Evolutionary conservation across 2,113 vertebrate genomes (phyloP), one percentile per base, ranked within the genome.

Genomic region (Hippocampus mohnikei): DNA sequence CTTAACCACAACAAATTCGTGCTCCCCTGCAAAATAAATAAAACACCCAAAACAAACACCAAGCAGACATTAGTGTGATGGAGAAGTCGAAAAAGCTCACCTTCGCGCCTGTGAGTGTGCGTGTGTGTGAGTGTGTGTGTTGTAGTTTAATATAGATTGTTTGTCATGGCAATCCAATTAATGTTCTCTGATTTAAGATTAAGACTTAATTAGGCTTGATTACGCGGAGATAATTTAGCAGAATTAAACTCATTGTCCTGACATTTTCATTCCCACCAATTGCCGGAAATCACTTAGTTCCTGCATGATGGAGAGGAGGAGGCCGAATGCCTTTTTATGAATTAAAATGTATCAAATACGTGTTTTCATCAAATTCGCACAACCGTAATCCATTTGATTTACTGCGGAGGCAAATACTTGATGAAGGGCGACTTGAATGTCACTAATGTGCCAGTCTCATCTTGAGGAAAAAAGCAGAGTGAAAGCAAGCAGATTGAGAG

Each of bases 221-320:
- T 72, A 23, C 25, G 69, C 11, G 41, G 10, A 13, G 44, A 72
- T 77, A 75, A 80, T 82, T 63, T 46, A 69, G 66, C 29, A 55
- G 59, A 40, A 53, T 55, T 0, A 71, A 70, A 66, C 27, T 44
- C 29, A 15, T 48, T 72, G 64, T 78, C 46, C 40, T 58, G 59
- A 76, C 70, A 65, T 66, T 60, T 60, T 33, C n/a, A 55, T 48
- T 69, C 66, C 62, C 63, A 18, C 27, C 37, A 50, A 5, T 44
- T 48, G 62, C 68, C 68, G 67, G 66, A 69, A 88, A 72, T 69
- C 60, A 52, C 66, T 72, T 63, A 25, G 67, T 70, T 80, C 63
- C 15, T 71, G 42, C 63, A 48, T 73, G 59, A 79, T 74, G 59
- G 75, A 70, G 59, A 67, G 3, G 61, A 42, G 20, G 10, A 41